Conservation (phyloP, 2,888 invertebrate genomes). For the Brenthis ino region DNA sequence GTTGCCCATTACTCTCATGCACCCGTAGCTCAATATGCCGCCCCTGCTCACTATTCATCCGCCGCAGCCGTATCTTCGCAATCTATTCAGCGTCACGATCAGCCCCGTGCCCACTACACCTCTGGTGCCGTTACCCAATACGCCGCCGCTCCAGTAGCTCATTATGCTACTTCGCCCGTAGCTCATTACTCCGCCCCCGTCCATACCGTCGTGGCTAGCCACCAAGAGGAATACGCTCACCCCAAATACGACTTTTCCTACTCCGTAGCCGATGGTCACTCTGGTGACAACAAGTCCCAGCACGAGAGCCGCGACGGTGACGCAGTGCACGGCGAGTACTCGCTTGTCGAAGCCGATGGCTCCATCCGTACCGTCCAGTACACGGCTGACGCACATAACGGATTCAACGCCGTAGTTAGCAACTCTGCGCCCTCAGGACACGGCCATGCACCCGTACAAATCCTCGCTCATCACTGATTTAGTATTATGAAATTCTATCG, state of each 20-base stretch:
- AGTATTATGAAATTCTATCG: not conserved
- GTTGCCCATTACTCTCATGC: constrained; percentile 48
- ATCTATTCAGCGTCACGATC: constrained; percentile 72
- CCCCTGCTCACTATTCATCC: constrained; percentile 43
- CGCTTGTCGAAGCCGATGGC: constrained; percentile 76
- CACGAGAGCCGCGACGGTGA: constrained; percentile 82
- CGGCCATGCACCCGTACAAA: constrained; percentile 41
- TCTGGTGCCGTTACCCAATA: constrained; percentile 45
- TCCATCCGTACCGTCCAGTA: constrained; percentile 80
- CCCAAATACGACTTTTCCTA: constrained; percentile 62
- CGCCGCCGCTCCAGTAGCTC: constrained; percentile 45
- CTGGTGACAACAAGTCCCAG: constrained; percentile 66
- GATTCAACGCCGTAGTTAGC: constrained; percentile 60
- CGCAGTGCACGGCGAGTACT: constrained; percentile 79
- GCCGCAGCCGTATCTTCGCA: constrained; percentile 56
- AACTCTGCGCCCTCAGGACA: constrained; percentile 42
- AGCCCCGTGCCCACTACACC: constrained; percentile 42
- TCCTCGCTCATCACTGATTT: constrained; percentile 54
- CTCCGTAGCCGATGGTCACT: constrained; percentile 77
- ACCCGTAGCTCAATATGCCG: constrained; percentile 41
- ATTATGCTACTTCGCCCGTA: constrained; percentile 44
- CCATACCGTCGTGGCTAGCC: constrained; percentile 55
- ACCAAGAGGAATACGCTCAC: constrained; percentile 51
- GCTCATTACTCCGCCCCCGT: constrained; percentile 61
- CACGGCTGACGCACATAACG: constrained; percentile 76